Evolutionary conservation across 2,113 vertebrate genomes (phyloP), one percentile per base, ranked within the genome.

Genomic region (Eptatretus burgeri): DNA sequence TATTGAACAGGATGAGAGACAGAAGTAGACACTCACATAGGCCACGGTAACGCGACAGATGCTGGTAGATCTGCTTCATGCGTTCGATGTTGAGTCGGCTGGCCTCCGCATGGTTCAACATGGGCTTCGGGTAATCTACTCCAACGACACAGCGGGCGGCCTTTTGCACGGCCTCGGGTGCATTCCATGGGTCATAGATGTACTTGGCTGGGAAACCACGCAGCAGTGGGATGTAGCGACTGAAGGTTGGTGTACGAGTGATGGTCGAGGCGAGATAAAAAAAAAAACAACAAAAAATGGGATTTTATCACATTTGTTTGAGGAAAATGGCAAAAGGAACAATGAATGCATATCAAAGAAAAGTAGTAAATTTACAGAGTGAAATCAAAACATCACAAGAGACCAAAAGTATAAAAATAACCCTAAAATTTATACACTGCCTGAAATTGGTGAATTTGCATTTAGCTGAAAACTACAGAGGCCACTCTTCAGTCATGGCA

Each of bases 41-140:
- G 69, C 89, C 86, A 73, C 82, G 78, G 68, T 87, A 88, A 73
- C 82, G 75, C 56, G 86, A 89, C 50, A 93, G 81, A 70, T 87
- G 85, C 71, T 93, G 85, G 71, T 93, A 96, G 68, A 96, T 86
- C 71, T 88, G 87, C 71, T 89, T 93, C 85, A 96, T 88, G 62
- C 83, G 78, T 69, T 96, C 87, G 10, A 94, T 83, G 69, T 93
- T 94, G 71, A 87, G 72, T 60, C 83, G 77, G 68, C 87, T 91
- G 68, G 82, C 82, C 69, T 91, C 82, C 0, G 84, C 84, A 5
- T 93, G 87, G 71, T 89, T 82, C 67, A 89, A 83, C 84, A 93
- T 88, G 51, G 88, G 88, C 63, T 81, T 87, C 64, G 89, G 89
- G 68, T 93, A 93, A 72, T 93, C 78, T 16, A 85, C 75, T 51